phyloP scores from a whole-genome alignment of 2,113 vertebrate genomes.

The Climacteris rufus region DNA sequence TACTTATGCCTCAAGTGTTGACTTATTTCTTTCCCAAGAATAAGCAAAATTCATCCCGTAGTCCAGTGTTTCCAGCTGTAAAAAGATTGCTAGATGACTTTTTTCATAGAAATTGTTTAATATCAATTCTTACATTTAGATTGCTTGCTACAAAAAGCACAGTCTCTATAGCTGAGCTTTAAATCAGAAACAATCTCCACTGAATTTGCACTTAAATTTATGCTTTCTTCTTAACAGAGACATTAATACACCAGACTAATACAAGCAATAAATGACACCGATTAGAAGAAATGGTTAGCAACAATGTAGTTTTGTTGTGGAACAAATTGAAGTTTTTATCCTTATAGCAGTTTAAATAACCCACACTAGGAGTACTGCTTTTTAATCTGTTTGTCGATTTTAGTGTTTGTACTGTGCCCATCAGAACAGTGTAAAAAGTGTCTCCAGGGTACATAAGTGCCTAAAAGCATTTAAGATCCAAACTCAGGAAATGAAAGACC shows the following conservation, averaged over 20 bases:
- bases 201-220: not conserved
- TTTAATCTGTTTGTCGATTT: conserved; percentile 14
- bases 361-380: not conserved
- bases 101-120: not conserved
- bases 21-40: not conserved
- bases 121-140: not conserved
- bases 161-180: not conserved
- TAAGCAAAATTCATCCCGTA: not conserved
- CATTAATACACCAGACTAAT: not conserved
- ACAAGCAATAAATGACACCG: not conserved
- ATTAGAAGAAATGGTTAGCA: not conserved
- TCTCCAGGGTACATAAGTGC: conserved; percentile 7
- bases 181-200: not conserved
- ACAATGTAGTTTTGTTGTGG: not conserved
- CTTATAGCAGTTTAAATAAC: not conserved
- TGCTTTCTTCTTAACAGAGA: not conserved
- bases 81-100: not conserved
- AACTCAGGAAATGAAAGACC: conserved; percentile 63
- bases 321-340: not conserved
- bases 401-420: conserved; percentile 35
- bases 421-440: conserved; percentile 53
- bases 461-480: conserved; percentile 53
- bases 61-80: not conserved
- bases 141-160: not conserved
- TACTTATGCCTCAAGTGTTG: not conserved